Base-by-base conservation (phyloP, 2,113 vertebrate species). In the Plotosus lineatus region DNA sequence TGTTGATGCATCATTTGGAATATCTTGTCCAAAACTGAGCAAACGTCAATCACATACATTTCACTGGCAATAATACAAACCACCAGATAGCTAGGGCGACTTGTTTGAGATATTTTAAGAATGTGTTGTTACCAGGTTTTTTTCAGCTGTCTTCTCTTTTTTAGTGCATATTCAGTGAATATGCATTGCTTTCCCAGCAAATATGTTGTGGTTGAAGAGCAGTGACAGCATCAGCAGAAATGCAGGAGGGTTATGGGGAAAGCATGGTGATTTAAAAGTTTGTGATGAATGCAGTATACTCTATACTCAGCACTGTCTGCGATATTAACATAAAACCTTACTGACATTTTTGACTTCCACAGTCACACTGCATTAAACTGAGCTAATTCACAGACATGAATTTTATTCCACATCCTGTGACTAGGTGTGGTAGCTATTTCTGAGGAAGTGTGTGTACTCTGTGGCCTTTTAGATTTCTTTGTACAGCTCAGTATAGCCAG, bases 171-270 rank as follows among this genome's bases (percentile, higher is more conserved):
- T 73, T 88, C 85, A 81, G 80, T 79, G 77, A 58, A 74, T 74
- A 26, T 56, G 71, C 56, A 80, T 83, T 80, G 82, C 81, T 88
- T 85, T 44, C 28, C 80, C 74, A 55, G 85, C 71, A 69, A 72
- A 74, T 71, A 74, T 66, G 78, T 79, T 79, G 73, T 86, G 83
- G 66, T 68, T 86, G 84, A 86, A 90, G 85, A 87, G 78, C 84
- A 85, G 44, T 87, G 85, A 88, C 88, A 68, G 87, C 86, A 88
- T 71, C 85, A 89, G 82, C 78, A 72, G 87, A 86, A 89, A 85
- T 68, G 74, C 78, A 56, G 48, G 55, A 51, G 81, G 63, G 42
- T 76, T 80, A 83, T 89, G 79, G 76, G 87, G 82, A 82, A 90
- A 82, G 88, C 84, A 90, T 89, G 88, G 84, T 86, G 87, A 91